Percentiles rank a stretch among this genome's conserved stretches.
phyloP scores from a whole-genome alignment of 2,888 invertebrate species.

The Andrena fulva region DNA sequence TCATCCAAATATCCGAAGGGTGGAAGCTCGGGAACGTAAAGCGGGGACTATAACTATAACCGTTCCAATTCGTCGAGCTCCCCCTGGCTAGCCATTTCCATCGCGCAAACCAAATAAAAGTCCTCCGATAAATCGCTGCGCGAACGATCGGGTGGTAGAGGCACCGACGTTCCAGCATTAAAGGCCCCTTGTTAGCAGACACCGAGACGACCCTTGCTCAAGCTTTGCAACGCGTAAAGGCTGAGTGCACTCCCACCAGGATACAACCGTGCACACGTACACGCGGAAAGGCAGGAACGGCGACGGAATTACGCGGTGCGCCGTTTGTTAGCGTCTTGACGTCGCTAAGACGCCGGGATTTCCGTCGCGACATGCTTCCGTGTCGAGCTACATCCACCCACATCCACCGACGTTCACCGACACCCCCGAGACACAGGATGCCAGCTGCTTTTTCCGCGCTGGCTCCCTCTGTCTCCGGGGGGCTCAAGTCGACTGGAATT shows the following conservation, averaged over 20 bases:
- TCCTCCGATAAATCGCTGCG: slow-evolving; percentile 15
- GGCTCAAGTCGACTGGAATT: not conserved
- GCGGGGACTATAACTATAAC: not conserved
- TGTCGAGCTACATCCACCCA: slow-evolving; percentile 42
- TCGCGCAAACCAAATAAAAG: slow-evolving; percentile 5
- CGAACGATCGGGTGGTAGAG: not conserved
- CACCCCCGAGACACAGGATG: slow-evolving; percentile 8
- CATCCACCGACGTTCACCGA: not conserved
- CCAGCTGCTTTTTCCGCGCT: slow-evolving; percentile 12
- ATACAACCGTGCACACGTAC: not conserved
- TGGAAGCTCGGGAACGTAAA: not conserved
- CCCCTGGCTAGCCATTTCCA: not conserved
- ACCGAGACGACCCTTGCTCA: slow-evolving; percentile 27
- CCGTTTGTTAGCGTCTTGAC: slow-evolving; percentile 78
- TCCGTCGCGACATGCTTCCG: slow-evolving; percentile 80
- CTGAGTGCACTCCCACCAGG: not conserved
- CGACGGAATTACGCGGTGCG: slow-evolving; percentile 53
- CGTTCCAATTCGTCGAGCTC: not conserved
- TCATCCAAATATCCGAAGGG: not conserved
- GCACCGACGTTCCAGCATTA: slow-evolving; percentile 50
- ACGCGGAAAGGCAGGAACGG: not conserved
- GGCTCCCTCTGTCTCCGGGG: not conserved
- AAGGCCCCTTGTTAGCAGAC: slow-evolving; percentile 45
- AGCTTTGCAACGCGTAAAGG: slow-evolving; percentile 37
- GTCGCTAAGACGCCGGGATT: slow-evolving; percentile 74